phyloP scores from a whole-genome alignment of 2,797 vertebrate species.

The Odontamblyopus lacepedii region DNA sequence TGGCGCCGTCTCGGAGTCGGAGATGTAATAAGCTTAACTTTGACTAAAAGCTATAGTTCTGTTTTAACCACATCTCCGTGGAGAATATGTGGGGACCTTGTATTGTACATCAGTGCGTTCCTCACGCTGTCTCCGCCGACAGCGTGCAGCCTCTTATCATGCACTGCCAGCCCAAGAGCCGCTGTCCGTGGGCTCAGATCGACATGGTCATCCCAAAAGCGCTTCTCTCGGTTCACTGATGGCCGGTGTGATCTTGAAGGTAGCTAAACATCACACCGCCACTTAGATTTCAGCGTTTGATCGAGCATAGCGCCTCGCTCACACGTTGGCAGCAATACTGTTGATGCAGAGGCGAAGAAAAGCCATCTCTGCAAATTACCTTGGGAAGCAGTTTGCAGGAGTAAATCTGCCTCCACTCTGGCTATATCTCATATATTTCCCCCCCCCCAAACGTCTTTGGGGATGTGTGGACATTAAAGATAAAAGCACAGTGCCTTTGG shows the following conservation, averaged over 20 bases:
- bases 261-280: constrained; percentile 43
- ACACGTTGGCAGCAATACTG: constrained; percentile 16
- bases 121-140: constrained; percentile 19
- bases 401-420: not conserved
- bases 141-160: not conserved
- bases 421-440: not conserved
- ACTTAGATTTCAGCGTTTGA: constrained; percentile 39
- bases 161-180: constrained; percentile 11
- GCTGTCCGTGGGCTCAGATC: not conserved
- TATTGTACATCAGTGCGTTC: constrained; percentile 12
- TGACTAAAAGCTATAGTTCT: not conserved
- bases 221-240: not conserved
- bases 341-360: constrained; percentile 16
- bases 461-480: not conserved
- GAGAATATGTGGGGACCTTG: not conserved
- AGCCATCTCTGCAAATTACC: constrained; percentile 11
- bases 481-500: not conserved
- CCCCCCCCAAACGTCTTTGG: not conserved
- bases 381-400: not conserved
- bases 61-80: not conserved
- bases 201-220: not conserved
- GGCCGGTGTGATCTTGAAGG: constrained; percentile 18
- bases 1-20: constrained; percentile 16
- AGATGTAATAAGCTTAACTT: constrained; percentile 10
- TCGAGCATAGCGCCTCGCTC: constrained; percentile 20